Conservation (phyloP, 2,888 invertebrate genomes). For the Schizaphis graminum region DNA sequence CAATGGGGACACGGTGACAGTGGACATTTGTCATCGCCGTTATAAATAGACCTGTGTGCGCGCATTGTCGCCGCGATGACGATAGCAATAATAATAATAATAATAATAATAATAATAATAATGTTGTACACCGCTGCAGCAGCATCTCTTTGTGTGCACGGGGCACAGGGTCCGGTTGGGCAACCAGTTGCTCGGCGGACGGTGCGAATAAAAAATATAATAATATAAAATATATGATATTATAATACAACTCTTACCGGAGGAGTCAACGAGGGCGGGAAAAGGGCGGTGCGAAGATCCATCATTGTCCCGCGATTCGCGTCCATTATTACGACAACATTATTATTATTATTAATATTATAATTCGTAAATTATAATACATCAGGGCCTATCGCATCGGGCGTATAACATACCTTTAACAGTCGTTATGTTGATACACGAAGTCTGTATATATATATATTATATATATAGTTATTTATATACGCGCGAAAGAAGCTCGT, state of each 20-base stretch:
- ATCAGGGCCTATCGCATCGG: background rate
- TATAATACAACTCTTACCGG: background rate
- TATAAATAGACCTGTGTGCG: slow-evolving; percentile 32
- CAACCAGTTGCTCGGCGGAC: slow-evolving; percentile 27
- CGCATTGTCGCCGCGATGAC: slow-evolving; percentile 25
- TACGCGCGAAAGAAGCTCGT: background rate
- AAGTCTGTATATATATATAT: background rate
- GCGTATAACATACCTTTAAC: background rate
- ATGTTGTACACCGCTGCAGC: background rate
- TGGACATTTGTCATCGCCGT: slow-evolving; percentile 64
- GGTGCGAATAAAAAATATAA: background rate
- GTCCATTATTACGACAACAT: background rate
- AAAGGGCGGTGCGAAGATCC: background rate
- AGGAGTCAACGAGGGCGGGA: background rate
- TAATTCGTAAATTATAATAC: background rate
- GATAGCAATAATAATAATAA: slow-evolving; percentile 2
- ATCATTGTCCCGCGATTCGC: background rate
- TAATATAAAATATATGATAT: background rate
- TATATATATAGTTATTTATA: background rate
- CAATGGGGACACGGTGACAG: slow-evolving; percentile 54
- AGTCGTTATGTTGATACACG: background rate
- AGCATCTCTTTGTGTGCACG: background rate
- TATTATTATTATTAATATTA: background rate
- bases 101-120: background rate
- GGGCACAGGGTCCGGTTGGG: slow-evolving; percentile 27